Evolutionary conservation across 2,888 invertebrate genomes (phyloP).

Genomic region (Sinodicranocentrus sp.): DNA sequence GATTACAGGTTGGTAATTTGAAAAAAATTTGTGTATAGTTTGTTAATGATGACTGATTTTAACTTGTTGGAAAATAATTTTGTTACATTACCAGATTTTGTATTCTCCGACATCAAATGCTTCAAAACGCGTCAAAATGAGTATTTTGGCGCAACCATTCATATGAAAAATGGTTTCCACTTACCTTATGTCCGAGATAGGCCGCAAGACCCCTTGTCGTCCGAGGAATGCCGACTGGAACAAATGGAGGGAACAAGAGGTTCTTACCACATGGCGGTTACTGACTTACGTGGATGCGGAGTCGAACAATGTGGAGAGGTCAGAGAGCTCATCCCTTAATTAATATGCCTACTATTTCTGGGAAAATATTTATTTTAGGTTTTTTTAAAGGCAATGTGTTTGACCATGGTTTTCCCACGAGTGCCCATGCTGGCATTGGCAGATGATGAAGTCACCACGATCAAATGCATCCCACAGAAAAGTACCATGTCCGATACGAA

Average conservation of each 20-base stretch:
- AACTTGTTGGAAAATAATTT: not conserved
- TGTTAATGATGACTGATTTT: not conserved
- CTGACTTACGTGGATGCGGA: conserved; percentile 74
- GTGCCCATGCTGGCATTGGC: conserved; percentile 74
- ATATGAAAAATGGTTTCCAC: conserved; percentile 74
- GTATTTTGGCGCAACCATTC: conserved; percentile 75
- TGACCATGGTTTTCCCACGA: conserved; percentile 76
- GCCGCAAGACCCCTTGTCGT: conserved; percentile 74
- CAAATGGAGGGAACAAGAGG: conserved; percentile 58
- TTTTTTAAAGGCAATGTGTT: conserved; percentile 69
- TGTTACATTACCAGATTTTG: conserved; percentile 70
- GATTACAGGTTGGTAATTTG: conserved; percentile 63
- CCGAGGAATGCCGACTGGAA: conserved; percentile 73
- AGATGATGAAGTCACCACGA: conserved; percentile 76
- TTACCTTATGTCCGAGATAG: conserved; percentile 75
- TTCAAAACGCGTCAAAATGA: conserved; percentile 72
- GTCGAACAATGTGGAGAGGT: conserved; percentile 76
- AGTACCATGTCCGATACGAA: conserved; percentile 73
- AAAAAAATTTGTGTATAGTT: not conserved
- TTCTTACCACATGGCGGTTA: conserved; percentile 72
- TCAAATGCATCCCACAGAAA: conserved; percentile 75
- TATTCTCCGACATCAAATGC: conserved; percentile 76
- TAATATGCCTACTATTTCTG: too few species aligned
- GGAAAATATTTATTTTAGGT: too few species aligned
- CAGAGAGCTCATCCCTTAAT: too few species aligned